Evolutionary conservation across 2,797 vertebrate species (phyloP), one percentile per base, ranked within the genome.

Genomic region (Brachyrhaphis roseni): DNA sequence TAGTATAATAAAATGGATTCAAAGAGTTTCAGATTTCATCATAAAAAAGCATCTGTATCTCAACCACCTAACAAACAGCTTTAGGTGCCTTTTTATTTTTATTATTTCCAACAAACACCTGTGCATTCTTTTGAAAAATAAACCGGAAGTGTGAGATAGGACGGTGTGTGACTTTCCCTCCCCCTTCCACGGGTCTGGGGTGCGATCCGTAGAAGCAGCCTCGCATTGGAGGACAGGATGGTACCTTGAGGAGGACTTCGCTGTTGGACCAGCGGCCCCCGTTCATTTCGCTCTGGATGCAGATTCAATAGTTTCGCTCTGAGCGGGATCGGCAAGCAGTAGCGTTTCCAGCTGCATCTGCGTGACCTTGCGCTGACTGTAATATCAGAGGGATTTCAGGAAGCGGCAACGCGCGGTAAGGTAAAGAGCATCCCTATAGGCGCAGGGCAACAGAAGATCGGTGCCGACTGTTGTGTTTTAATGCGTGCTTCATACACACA

Each of bases 331-430:
- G n/a, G 34, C 3, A 39, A 80, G 5, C 18, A 43, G 18, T 16
- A 31, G n/a, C 59, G 43, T 77, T 83, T 57, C 12, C 57, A 81
- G 55, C 68, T 62, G 74, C 5, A 74, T 36, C 77, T 79, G 82
- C 64, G 72, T 92, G 95, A 95, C 95, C 95, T 94, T 94, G 92
- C 74, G 73, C 72, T 92, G 95, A 93, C 93, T 93, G 93, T 94
- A 92, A 93, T 80, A 87, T 83, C 59, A 87, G 85, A 88, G 76
- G 83, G 88, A 90, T 87, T 87, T 85, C 89, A 83, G 87, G 84
- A 86, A 88, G 87, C 90, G 74, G 80, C 79, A 34, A 34, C 85
- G 84, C 77, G 95, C 92, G 93, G 95, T 95, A 94, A 96, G 95
- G 75, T 83, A 76, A 87, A 20, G 39, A 88, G 88, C 92, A 92